A percentile compares a stretch with the other conserved stretches of the same genome.
phyloP scores from a whole-genome alignment of 64 coral and sea anemone genomes.

The Dendronephthya gigantea region DNA sequence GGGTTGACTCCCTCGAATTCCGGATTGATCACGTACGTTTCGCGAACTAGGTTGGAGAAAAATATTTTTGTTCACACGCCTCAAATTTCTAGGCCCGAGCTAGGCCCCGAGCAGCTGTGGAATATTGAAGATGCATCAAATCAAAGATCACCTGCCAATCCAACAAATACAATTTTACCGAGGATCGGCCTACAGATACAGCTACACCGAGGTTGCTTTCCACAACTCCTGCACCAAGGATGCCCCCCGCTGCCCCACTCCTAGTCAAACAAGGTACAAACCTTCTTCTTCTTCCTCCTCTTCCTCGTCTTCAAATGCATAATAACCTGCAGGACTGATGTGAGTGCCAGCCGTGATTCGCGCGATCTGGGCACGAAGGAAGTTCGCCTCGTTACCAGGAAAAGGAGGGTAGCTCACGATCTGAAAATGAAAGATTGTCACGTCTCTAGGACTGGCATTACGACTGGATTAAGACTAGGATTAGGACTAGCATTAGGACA shows the following conservation, averaged over 20 bases:
- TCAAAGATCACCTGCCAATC: neutral
- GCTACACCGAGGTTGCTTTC: too few relatives aligned
- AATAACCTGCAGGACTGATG: conserved; percentile 89
- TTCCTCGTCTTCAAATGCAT: conserved; percentile 98
- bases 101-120: too few relatives aligned
- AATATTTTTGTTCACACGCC: too few relatives aligned
- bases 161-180: neutral
- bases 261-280: neutral
- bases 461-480: too few relatives aligned
- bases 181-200: too few relatives aligned
- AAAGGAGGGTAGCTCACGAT: conserved; percentile 89
- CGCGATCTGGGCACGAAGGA: conserved; percentile 76
- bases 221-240: too few relatives aligned
- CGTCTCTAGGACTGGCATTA: too few relatives aligned
- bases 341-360: conserved; percentile 74
- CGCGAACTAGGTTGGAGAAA: neutral
- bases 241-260: too few relatives aligned
- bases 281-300: conserved; percentile 95
- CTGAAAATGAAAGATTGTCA: conserved; percentile 27
- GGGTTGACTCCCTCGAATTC: conserved; percentile 10
- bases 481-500: too few relatives aligned
- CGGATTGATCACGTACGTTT: neutral
- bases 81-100: too few relatives aligned
- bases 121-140: neutral
- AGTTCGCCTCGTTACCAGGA: conserved; percentile 94